Evolutionary conservation across 2,113 vertebrate genomes (phyloP).

Genomic region (Anolis sagrei): DNA sequence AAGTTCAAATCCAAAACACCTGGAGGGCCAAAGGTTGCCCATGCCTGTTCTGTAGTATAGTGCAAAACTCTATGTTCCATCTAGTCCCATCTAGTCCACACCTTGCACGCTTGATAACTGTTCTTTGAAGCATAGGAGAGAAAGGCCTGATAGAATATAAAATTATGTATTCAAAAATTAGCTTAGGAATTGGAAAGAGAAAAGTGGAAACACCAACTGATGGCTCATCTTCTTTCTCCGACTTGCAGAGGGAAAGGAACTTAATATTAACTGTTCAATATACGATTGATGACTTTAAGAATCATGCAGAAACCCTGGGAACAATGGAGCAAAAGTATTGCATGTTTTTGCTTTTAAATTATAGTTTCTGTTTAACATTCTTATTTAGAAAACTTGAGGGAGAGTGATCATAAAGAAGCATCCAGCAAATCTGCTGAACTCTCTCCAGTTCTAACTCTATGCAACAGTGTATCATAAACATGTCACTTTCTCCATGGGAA

Average conservation of each 20-base stretch:
- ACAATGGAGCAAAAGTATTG: conserved; percentile 65
- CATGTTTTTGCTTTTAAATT: conserved; percentile 66
- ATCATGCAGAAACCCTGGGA: conserved; percentile 71
- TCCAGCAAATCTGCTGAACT: conserved; percentile 71
- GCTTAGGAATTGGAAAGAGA: not conserved
- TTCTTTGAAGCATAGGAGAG: not conserved
- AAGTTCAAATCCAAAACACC: too few relatives aligned
- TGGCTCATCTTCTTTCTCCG: not conserved
- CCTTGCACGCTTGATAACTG: not conserved
- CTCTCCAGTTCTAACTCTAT: conserved; percentile 66
- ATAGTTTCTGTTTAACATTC: conserved; percentile 67
- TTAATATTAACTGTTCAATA: conserved; percentile 53
- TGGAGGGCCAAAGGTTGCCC: too few relatives aligned
- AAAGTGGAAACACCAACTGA: too few relatives aligned
- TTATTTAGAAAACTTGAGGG: conserved; percentile 74
- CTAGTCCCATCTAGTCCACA: not conserved
- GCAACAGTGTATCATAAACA: conserved; percentile 73
- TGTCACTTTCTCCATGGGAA: conserved; percentile 73
- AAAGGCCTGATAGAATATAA: too few relatives aligned
- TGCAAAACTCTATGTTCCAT: not conserved
- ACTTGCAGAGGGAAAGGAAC: conserved; percentile 32
- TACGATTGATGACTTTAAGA: conserved; percentile 60
- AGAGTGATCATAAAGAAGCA: conserved; percentile 71
- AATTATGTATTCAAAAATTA: not conserved
- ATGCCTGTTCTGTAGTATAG: not conserved